A percentile compares a stretch with the other conserved stretches of the same genome.
Evolutionary conservation across 2,797 vertebrate species (phyloP).

Genomic region (Tympanoctomys barrerae): DNA sequence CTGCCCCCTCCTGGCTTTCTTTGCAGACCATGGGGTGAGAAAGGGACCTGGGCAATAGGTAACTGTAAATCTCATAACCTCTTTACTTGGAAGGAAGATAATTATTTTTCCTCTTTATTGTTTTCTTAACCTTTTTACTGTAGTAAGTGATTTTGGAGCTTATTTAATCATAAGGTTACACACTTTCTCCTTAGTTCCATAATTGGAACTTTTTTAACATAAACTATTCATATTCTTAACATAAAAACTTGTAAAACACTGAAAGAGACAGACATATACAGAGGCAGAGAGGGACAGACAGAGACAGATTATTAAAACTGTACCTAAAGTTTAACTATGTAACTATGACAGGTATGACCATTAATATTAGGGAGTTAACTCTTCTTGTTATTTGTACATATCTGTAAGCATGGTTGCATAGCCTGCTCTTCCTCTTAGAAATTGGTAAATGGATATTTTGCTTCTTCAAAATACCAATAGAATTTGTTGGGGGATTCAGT

Average conservation of each 20-base stretch:
- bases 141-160: not conserved
- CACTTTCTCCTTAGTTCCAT: not conserved
- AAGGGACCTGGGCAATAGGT: not conserved
- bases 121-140: not conserved
- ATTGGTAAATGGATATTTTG: not conserved
- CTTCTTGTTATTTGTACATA: not conserved
- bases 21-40: not conserved
- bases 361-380: not conserved
- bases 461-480: slow-evolving; percentile 17
- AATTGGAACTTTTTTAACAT: not conserved
- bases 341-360: not conserved
- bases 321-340: not conserved
- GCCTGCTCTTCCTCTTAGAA: not conserved
- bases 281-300: not conserved
- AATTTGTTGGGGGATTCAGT: not conserved
- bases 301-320: not conserved
- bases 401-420: not conserved
- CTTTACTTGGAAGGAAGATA: not conserved
- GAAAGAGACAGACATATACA: not conserved
- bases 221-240: not conserved
- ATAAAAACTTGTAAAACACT: not conserved
- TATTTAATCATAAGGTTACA: not conserved
- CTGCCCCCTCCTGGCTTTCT: slow-evolving; percentile 78
- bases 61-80: not conserved
- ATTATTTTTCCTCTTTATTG: not conserved